phyloP scores from a whole-genome alignment of 2,113 vertebrate species.

The Pogonocichla stellata region DNA sequence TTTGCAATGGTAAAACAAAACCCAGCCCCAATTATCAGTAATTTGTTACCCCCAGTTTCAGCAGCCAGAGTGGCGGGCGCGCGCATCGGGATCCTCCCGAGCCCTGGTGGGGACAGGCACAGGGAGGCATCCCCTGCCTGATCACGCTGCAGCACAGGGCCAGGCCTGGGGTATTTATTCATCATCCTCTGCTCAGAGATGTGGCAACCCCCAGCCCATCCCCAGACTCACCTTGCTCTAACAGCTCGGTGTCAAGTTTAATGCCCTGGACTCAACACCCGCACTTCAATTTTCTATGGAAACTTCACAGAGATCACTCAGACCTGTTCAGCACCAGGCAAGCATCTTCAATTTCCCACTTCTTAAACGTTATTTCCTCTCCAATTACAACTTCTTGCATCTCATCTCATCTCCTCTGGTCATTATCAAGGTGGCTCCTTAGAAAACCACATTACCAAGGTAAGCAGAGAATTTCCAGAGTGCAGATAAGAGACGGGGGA shows the following conservation, averaged over 20 bases:
- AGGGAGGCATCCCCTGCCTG: not conserved
- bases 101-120: not conserved
- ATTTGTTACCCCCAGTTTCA: slow-evolving; percentile 31
- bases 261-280: not conserved
- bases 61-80: not conserved
- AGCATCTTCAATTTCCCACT: not conserved
- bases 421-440: not conserved
- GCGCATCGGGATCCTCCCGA: not conserved
- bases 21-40: slow-evolving; percentile 21
- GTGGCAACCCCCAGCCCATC: not conserved
- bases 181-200: not conserved
- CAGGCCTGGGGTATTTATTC: not conserved
- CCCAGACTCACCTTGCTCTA: not conserved
- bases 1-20: not conserved
- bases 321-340: not conserved
- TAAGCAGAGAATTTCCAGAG: not conserved
- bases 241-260: not conserved
- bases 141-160: not conserved
- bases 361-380: not conserved
- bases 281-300: not conserved
- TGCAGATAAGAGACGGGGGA: not conserved
- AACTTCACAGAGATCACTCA: not conserved
- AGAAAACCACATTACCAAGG: not conserved
- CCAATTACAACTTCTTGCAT: not conserved
- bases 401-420: not conserved